These are phyloP conservation scores for Channa argus DNA, from an alignment of 2,113 vertebrate genomes.

Conservation along the genomic window DNA sequence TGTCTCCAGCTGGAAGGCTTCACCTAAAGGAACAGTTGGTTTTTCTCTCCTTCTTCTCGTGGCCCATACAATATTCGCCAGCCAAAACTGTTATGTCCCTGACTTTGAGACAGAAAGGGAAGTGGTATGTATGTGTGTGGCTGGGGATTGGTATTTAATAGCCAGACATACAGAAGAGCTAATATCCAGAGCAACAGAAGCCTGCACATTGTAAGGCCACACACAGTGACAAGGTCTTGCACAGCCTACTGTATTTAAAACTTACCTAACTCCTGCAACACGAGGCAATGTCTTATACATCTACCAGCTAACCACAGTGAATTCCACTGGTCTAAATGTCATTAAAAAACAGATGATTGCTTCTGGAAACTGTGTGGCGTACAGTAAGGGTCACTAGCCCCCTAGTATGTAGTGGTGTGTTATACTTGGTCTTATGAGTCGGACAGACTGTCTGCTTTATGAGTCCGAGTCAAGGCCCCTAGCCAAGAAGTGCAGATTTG, in stretches of 20 bases:
- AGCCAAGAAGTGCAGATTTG: slow-evolving; percentile 76
- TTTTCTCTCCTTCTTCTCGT: slow-evolving; percentile 67
- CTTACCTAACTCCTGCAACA: slow-evolving; percentile 44
- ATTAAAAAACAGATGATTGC: slow-evolving; percentile 61
- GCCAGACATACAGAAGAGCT: slow-evolving; percentile 72
- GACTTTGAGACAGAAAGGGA: slow-evolving; percentile 69
- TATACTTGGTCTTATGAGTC: slow-evolving; percentile 62
- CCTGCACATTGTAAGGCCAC: slow-evolving; percentile 80
- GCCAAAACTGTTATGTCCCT: slow-evolving; percentile 78
- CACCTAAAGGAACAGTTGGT: slow-evolving; percentile 65
- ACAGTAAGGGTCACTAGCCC: slow-evolving; percentile 58
- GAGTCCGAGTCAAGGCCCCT: slow-evolving; percentile 58
- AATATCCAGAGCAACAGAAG: slow-evolving; percentile 79
- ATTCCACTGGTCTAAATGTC: slow-evolving; percentile 69
- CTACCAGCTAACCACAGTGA: slow-evolving; percentile 59
- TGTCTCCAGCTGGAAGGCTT: slow-evolving; percentile 74
- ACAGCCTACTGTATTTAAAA: slow-evolving; percentile 64
- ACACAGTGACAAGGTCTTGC: slow-evolving; percentile 77
- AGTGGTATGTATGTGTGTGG: slow-evolving; percentile 67
- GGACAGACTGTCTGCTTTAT: slow-evolving; percentile 68
- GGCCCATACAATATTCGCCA: slow-evolving; percentile 68
- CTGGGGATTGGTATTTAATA: slow-evolving; percentile 73
- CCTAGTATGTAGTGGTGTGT: slow-evolving; percentile 55
- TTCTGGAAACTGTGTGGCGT: slow-evolving; percentile 53
- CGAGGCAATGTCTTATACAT: slow-evolving; percentile 51